phyloP scores from a whole-genome alignment of 2,888 invertebrate species.

The Steromphala cineraria region DNA sequence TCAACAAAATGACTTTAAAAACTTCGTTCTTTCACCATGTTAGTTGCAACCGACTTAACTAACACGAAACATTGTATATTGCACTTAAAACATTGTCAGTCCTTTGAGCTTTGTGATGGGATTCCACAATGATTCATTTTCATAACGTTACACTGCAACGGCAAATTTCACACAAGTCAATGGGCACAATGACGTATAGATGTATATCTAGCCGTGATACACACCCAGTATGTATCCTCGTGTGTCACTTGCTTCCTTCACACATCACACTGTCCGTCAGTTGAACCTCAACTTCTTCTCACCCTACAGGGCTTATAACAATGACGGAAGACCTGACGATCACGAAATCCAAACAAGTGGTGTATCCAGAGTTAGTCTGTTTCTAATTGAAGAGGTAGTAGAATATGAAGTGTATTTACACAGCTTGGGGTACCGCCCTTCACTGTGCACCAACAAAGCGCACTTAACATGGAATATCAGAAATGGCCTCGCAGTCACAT shows the following conservation, averaged over 20 bases:
- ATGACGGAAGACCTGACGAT: not conserved
- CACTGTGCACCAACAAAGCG: not conserved
- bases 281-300: not conserved
- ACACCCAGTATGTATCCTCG: no score
- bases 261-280: not conserved
- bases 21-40: no score
- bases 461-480: not conserved
- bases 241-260: not conserved
- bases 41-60: no score
- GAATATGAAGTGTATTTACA: not conserved
- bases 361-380: not conserved
- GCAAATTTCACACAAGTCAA: no score
- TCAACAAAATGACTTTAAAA: no score
- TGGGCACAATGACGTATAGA: no score
- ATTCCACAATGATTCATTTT: no score
- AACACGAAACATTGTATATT: no score
- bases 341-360: not conserved
- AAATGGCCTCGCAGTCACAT: not conserved
- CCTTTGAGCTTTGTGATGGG: no score
- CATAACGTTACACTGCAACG: no score
- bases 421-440: not conserved
- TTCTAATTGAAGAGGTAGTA: constrained; percentile 2
- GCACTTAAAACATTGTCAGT: no score
- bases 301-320: not conserved
- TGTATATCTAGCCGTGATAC: no score